Percentiles rank a stretch among this genome's conserved stretches.
These are phyloP conservation scores for Mythimna impura DNA, from an alignment of 2,888 invertebrate species.

Conservation along the genomic window DNA sequence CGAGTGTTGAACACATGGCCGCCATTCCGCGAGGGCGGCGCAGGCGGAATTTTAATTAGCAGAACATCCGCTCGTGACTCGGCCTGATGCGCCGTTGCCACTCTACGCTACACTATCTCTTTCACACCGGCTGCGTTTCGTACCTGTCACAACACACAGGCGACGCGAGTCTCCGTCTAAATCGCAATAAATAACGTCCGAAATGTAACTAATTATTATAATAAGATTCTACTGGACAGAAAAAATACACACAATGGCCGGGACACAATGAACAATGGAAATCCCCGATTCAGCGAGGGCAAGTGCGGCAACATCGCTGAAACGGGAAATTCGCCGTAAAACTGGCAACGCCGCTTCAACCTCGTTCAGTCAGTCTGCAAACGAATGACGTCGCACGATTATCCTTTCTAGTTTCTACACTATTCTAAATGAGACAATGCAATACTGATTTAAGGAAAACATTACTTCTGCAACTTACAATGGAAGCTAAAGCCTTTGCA, in stretches of 20 bases:
- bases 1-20: slow-evolving; percentile 89
- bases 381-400: slow-evolving; percentile 88
- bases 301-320: slow-evolving; percentile 84
- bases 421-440: slow-evolving; percentile 86
- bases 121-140: slow-evolving; percentile 73
- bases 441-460: slow-evolving; percentile 89
- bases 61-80: slow-evolving; percentile 90
- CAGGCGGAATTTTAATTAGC: slow-evolving; percentile 91
- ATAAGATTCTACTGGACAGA: slow-evolving; percentile 71
- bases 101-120: slow-evolving; percentile 79
- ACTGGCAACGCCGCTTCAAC: slow-evolving; percentile 88
- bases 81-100: slow-evolving; percentile 87
- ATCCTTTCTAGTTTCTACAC: slow-evolving; percentile 89
- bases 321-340: slow-evolving; percentile 85
- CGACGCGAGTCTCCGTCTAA: slow-evolving; percentile 69
- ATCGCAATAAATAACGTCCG: slow-evolving; percentile 68
- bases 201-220: slow-evolving; percentile 75
- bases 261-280: slow-evolving; percentile 82
- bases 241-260: slow-evolving; percentile 68
- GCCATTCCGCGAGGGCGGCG: slow-evolving; percentile 90
- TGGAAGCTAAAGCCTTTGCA: slow-evolving; percentile 79
- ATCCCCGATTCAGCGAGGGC: slow-evolving; percentile 76
- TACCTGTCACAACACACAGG: slow-evolving; percentile 70
- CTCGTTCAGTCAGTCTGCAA: slow-evolving; percentile 82
- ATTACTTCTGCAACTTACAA: slow-evolving; percentile 83